These are phyloP conservation scores for Brevipalpus yothersi DNA, from an alignment of 1,140 invertebrate species.

Conservation along the genomic window DNA sequence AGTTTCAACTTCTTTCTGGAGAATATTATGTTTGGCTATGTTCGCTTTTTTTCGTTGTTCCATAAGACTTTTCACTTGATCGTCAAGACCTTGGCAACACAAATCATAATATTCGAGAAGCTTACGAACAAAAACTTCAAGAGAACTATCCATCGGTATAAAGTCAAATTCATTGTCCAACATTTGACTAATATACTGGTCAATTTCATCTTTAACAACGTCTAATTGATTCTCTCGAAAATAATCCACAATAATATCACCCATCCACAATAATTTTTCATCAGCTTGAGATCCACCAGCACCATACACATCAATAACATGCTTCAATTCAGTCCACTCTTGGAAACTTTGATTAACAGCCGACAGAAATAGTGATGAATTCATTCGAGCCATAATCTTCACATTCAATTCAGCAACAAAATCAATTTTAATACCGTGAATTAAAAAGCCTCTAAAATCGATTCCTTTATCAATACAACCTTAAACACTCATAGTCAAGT, in stretches of 20 bases:
- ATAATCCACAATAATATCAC: not conserved
- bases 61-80: not conserved
- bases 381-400: too few species aligned
- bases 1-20: too few species aligned
- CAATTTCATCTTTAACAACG: not conserved
- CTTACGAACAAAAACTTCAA: not conserved
- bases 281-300: not conserved
- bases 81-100: not conserved
- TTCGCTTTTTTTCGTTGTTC: not conserved
- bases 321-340: not conserved
- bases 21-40: not conserved
- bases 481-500: too few species aligned
- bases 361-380: not conserved
- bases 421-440: too few species aligned
- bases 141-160: not conserved
- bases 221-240: not conserved
- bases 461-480: too few species aligned
- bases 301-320: not conserved
- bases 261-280: not conserved
- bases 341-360: not conserved
- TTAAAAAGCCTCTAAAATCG: too few species aligned
- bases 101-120: not conserved
- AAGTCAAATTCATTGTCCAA: not conserved
- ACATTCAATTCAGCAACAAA: too few species aligned
- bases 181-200: not conserved